Evolutionary conservation across 2,888 invertebrate genomes (phyloP).

Genomic region (Oscheius sp.): DNA sequence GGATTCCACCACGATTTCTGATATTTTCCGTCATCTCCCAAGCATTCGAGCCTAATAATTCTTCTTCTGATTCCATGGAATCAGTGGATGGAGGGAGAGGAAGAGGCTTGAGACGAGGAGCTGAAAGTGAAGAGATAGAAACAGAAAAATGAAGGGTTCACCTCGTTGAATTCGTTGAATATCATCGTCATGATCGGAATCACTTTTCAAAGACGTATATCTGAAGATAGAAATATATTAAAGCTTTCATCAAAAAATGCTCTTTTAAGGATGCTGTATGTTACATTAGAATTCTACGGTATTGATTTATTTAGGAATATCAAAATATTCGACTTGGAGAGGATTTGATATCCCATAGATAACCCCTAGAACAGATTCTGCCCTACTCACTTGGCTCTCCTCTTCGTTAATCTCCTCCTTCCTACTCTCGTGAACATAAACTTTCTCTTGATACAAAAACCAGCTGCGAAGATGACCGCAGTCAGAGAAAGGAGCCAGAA

Average conservation of each 20-base stretch:
- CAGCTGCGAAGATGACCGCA: not conserved
- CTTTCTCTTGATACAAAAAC: slow-evolving; percentile 6
- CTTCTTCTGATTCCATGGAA: slow-evolving; percentile 28
- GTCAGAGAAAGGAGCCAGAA: slow-evolving; percentile 27
- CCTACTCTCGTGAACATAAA: slow-evolving; percentile 3
- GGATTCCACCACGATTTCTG: not conserved
- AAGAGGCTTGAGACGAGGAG: slow-evolving; percentile 25
- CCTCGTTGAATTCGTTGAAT: slow-evolving; percentile 10
- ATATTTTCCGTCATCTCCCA: slow-evolving; percentile 24
- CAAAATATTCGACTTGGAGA: no score
- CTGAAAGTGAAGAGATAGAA: not conserved
- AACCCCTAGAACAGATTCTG: no score
- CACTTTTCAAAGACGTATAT: slow-evolving; percentile 24
- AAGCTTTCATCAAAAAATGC: no score
- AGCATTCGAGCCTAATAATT: not conserved
- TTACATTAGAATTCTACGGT: no score
- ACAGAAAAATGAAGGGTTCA: not conserved
- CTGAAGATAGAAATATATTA: no score
- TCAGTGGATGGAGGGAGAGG: slow-evolving; percentile 31
- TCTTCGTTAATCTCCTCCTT: slow-evolving; percentile 14
- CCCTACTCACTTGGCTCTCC: slow-evolving; percentile 19
- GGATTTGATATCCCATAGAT: no score
- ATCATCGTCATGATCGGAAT: slow-evolving; percentile 11
- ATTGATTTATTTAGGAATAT: no score
- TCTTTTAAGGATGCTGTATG: no score